Evolutionary conservation across 53 echinoderm and acorn worm species (phyloP).

Genomic region (Pentamera pediparva): DNA sequence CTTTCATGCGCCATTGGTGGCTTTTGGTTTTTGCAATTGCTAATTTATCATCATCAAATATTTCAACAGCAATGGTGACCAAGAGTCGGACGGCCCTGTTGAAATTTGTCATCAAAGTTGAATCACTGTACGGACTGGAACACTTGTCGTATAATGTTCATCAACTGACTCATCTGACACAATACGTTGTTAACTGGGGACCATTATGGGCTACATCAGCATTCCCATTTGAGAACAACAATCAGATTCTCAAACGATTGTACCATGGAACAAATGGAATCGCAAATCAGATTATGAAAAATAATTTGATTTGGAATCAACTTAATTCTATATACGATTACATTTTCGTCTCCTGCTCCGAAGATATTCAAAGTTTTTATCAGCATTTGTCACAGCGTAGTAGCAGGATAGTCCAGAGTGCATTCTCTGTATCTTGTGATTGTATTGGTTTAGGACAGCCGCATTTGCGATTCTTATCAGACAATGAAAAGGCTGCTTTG

Average conservation of each 20-base stretch:
- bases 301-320: background rate
- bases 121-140: conserved; percentile 43
- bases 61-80: conserved; percentile 14
- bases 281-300: conserved; percentile 25
- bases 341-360: background rate
- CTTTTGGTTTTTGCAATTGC: conserved; percentile 19
- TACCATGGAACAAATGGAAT: conserved; percentile 43
- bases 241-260: conserved; percentile 25
- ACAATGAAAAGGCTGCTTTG: background rate
- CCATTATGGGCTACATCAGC: conserved; percentile 55
- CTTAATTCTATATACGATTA: background rate
- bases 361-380: background rate
- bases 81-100: conserved; percentile 20
- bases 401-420: background rate
- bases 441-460: conserved; percentile 12
- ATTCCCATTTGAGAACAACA: conserved; percentile 52
- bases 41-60: background rate
- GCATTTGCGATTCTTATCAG: background rate
- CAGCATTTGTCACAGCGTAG: background rate
- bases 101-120: conserved; percentile 45
- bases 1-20: conserved; percentile 19
- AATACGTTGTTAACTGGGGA: conserved; percentile 51
- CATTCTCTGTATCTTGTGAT: background rate
- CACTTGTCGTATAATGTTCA: conserved; percentile 50
- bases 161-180: conserved; percentile 37